Base-by-base conservation (phyloP, 2,113 vertebrate genomes). In the Paraplagusia blochii region DNA sequence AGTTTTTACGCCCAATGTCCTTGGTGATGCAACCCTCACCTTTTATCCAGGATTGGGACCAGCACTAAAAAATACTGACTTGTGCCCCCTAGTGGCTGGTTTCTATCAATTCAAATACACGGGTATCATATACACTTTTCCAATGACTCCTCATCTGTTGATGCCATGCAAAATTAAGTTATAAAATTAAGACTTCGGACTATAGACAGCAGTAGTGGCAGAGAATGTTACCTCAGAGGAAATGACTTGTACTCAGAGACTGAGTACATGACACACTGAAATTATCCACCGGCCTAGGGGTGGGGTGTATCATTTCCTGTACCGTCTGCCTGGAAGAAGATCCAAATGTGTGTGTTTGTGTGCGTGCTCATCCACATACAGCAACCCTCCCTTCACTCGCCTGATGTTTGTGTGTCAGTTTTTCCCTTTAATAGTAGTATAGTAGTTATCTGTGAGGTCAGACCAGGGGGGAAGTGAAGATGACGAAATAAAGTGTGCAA, bases 271-370 rank as follows among this genome's bases (percentile, higher is more conserved):
- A 74, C 81, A 83, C 79, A 88, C 82, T 85, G 65, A 83, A 81
- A 81, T 91, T 87, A 91, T 88, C 88, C 86, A 39, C 66, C 69
- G 66, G 82, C 82, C 68, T 69, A 46, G 75, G 88, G 87, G 88
- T 73, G 74, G 85, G 85, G 90, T 82, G 87, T 86, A 88, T 87
- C 87, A 89, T 91, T 94, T 93, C 89, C 92, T 92, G 88, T 81
- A 90, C 91, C 80, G 73, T 79, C 77, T 51, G 74, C 72, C 57
- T 9, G 15, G 11, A 40, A 64, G 77, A 72, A 81, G 71, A 79
- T 81, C 63, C 70, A 81, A n/a, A n/a, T 29, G 39, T 35, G 49
- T 59, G 43, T 53, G 35, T 52, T 13, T 10, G 18, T 12, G 39
- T 45, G 15, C 15, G 34, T 47, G 46, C 50, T n/a, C 12, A 10